These are phyloP conservation scores for Coelinius sp. DNA, from an alignment of 2,888 invertebrate species.

Conservation along the genomic window DNA sequence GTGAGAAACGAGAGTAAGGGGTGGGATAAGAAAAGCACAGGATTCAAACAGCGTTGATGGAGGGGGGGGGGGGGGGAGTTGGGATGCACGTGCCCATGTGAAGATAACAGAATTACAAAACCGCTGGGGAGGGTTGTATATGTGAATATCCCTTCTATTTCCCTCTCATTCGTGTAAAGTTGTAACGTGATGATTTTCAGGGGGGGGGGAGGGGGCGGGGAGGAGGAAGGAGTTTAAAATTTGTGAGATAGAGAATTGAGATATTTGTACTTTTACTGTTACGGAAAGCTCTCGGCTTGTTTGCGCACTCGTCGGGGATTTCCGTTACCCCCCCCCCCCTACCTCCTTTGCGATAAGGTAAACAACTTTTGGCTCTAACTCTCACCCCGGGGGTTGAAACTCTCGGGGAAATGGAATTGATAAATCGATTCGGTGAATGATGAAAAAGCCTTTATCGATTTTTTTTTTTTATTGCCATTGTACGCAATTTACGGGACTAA, in stretches of 20 bases:
- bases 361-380: conserved; percentile 18
- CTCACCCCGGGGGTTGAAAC: conserved; percentile 5
- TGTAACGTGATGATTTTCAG: not conserved
- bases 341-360: conserved; percentile 14
- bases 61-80: conserved; percentile 38
- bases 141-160: not conserved
- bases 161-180: not conserved
- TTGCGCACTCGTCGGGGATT: conserved; percentile 35
- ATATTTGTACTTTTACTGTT: conserved; percentile 1
- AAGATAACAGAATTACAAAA: conserved; percentile 50
- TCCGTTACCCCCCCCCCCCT: conserved; percentile 20
- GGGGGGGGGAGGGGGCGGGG: not conserved
- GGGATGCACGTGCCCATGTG: conserved; percentile 48
- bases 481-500: not conserved
- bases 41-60: not conserved
- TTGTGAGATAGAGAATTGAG: not conserved
- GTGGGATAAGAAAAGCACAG: conserved; percentile 12
- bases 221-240: not conserved
- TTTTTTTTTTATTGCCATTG: not conserved
- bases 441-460: not conserved
- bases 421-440: conserved; percentile 21
- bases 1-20: not conserved
- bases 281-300: conserved; percentile 24
- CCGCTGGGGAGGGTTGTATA: not conserved
- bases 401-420: conserved; percentile 14